Base-by-base conservation (phyloP, 2,888 invertebrate genomes). In the Ornithoptera priamus region DNA sequence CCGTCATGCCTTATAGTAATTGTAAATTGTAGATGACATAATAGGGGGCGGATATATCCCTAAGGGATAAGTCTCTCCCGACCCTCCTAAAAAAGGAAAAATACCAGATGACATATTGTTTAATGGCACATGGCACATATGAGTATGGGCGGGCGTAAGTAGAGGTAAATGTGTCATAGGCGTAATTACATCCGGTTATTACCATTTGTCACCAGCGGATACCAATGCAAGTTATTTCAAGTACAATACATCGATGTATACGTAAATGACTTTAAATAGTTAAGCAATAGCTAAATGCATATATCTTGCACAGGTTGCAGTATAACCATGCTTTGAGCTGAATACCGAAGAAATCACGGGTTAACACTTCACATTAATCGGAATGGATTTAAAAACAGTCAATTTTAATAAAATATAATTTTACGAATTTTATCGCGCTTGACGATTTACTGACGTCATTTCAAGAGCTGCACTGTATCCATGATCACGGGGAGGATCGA, bases 191-290 rank as follows among this genome's bases (percentile, higher is more conserved):
- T 12, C 46, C 1, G 7, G 46, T 46, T 12, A 46, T 42, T 50
- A 50, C 18, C 50, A 53, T n/a, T 53, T 53, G 4, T n/a, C n/a
- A 53, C 46, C 46, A 8, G 18, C n/a, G n/a, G 53, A 53, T 18
- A 7, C 53, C 18, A 53, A 53, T 53, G n/a, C 53, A 53, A 53
- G 6, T 53, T 53, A 53, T n/a, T 53, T n/a, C 53, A 53, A 53
- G 53, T n/a, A 53, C n/a, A 53, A n/a, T 18, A 53, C 53, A 53
- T 53, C 53, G 53, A 53, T n/a, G 53, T 53, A n/a, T 53, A 53
- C n/a, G 18, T n/a, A n/a, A 18, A 53, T n/a, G 53, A 53, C 18
- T n/a, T n/a, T 30, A n/a, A 53, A 18, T 53, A 53, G 10, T 53
- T 53, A n/a, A 53, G n/a, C 6, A 8, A 53, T 7, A 18, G 53